Evolutionary conservation across 2,797 vertebrate species (phyloP), one percentile per base, ranked within the genome.

Genomic region (Coendou prehensilis): DNA sequence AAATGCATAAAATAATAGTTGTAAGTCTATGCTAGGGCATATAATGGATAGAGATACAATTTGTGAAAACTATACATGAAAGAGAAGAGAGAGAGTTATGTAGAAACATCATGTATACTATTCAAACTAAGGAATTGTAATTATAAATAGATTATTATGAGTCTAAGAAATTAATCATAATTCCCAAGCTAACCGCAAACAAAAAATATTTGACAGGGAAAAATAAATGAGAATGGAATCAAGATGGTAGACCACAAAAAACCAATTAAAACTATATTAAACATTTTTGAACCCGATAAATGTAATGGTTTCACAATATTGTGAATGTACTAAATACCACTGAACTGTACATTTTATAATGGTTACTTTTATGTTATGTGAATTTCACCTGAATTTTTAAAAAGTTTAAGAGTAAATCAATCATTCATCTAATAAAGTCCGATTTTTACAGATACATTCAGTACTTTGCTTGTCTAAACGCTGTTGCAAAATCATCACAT

Each of bases 401-500:
- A 61, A 61, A 82, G 30, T 73, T 45, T 37, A 23, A 78, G 5
- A 30, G 33, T 69, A 28, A 73, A 75, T 50, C 2, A 92, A 57
- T 69, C 63, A 95, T 41, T 87, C 22, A 33, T 30, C 61, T 78
- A 91, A 57, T 87, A 57, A 76, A 56, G 15, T 63, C 18, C 14
- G 23, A 33, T 50, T 79, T 93, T 91, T 88, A 28, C 11, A 59
- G 15, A 82, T 80, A 11, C 1, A 59, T 37, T n/a, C 11, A 67
- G 50, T 22, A 37, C 9, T 95, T 96, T 82, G 45, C 76, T 93
- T 52, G 69, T 56, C 69, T 92, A 73, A 87, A 88, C 61, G 33
- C 26, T 86, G 41, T 0, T 71, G 45, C 50, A 69, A 94, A 95
- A 59, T 69, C 23, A 45, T 20, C 50, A 85, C 22, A 80, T 57